A percentile compares a stretch with the other conserved stretches of the same genome.
Conservation (phyloP, 2,888 invertebrate species). For the Zaprionus obscuricornis region DNA sequence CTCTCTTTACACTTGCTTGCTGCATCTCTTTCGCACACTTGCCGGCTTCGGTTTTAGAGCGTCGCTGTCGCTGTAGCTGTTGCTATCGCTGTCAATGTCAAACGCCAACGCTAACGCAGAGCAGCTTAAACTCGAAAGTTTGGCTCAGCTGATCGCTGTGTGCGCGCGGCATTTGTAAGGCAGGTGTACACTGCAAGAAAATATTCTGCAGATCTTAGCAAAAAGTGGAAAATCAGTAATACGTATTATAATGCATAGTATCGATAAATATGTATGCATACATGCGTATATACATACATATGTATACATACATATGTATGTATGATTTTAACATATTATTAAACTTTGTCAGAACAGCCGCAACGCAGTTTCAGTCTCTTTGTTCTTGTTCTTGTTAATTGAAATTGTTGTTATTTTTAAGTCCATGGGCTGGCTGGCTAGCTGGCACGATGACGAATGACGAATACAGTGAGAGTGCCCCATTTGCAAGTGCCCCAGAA, state of each 20-base stretch:
- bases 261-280: neutral
- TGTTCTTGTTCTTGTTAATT: slow-evolving; percentile 30
- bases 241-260: no score
- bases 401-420: slow-evolving; percentile 31
- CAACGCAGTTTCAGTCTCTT: slow-evolving; percentile 47
- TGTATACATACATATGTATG: neutral
- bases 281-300: neutral
- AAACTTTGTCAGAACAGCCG: slow-evolving; percentile 14
- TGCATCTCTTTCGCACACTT: slow-evolving; percentile 11
- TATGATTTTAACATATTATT: neutral
- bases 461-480: slow-evolving; percentile 4
- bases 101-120: slow-evolving; percentile 9
- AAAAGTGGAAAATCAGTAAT: no score
- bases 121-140: neutral
- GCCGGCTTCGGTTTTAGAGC: no score
- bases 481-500: slow-evolving; percentile 31
- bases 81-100: slow-evolving; percentile 25
- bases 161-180: no score
- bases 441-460: slow-evolving; percentile 16
- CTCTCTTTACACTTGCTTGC: slow-evolving; percentile 1
- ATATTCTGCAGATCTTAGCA: no score
- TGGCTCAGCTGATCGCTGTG: neutral
- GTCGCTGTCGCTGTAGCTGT: no score
- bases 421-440: no score
- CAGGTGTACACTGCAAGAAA: no score